Percentiles rank a stretch among this genome's conserved stretches.
Conservation (phyloP, 2,888 invertebrate species). For the Drosophila borborema region DNA sequence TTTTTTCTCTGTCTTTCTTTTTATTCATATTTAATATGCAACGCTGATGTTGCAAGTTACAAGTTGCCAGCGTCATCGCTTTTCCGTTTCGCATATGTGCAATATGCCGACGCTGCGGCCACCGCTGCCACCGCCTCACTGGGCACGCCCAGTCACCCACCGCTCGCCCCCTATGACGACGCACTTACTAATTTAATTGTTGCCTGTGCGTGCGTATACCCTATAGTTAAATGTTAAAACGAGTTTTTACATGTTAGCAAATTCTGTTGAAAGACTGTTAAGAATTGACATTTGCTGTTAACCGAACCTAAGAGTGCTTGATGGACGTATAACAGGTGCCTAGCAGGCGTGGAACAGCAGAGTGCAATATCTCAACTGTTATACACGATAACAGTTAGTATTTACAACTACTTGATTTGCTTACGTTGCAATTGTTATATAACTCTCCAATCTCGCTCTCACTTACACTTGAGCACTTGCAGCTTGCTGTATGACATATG, state of each 20-base stretch:
- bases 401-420: too few species aligned
- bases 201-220: constrained; percentile 36
- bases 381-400: not conserved
- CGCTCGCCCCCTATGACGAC: constrained; percentile 29
- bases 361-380: not conserved
- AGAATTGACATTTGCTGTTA: not conserved
- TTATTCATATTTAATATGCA: constrained; percentile 71
- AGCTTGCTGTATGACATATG: not conserved
- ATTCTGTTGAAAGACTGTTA: not conserved
- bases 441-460: too few species aligned
- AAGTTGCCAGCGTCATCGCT: constrained; percentile 69
- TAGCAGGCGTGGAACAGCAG: constrained; percentile 15
- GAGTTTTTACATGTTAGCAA: not conserved
- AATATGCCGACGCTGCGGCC: constrained; percentile 54
- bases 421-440: too few species aligned
- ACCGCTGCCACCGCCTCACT: constrained; percentile 30
- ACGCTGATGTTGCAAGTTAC: constrained; percentile 78
- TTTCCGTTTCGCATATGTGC: constrained; percentile 71
- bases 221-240: constrained; percentile 18
- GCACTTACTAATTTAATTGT: constrained; percentile 75
- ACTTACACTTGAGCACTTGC: too few species aligned
- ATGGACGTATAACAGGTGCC: not conserved
- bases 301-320: not conserved
- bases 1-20: constrained; percentile 43
- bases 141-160: constrained; percentile 4